Percentiles rank a stretch among this genome's conserved stretches.
Conservation (phyloP, 2,888 invertebrate species). For the Chloroclysta siterata region DNA sequence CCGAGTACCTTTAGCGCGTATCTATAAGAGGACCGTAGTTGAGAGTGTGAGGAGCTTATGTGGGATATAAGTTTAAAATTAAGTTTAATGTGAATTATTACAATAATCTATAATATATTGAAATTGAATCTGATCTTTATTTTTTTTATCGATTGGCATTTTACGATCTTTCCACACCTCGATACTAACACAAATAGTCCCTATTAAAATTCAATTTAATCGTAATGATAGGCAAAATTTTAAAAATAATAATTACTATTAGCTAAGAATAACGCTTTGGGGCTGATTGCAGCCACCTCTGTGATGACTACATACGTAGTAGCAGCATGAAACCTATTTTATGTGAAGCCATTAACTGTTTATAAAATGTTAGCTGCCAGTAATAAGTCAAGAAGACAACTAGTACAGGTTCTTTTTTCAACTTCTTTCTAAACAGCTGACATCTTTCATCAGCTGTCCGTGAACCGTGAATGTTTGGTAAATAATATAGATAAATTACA, state of each 20-base stretch:
- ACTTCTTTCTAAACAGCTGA: conserved; percentile 53
- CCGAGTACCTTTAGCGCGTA: conserved; percentile 84
- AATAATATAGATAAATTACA: conserved; percentile 59
- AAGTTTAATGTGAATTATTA: conserved; percentile 85
- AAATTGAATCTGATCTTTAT: conserved; percentile 84
- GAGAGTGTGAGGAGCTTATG: conserved; percentile 82
- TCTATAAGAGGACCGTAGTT: conserved; percentile 77
- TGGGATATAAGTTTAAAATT: conserved; percentile 82
- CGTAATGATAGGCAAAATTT: neutral
- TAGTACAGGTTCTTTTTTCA: conserved; percentile 69
- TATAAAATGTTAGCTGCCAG: conserved; percentile 44
- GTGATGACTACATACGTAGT: neutral
- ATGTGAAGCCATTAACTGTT: neutral
- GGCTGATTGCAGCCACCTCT: no score
- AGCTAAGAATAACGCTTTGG: no score
- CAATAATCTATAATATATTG: conserved; percentile 85
- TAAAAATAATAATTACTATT: neutral
- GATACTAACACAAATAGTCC: conserved; percentile 38
- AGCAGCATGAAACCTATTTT: neutral
- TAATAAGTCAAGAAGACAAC: conserved; percentile 35
- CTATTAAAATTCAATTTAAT: neutral
- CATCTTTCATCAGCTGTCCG: conserved; percentile 54
- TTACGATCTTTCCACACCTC: conserved; percentile 62
- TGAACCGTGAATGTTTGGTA: conserved; percentile 65
- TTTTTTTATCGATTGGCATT: conserved; percentile 82